Percentiles rank a stretch among this genome's conserved stretches.
These are phyloP conservation scores for Cavia aperea DNA, from an alignment of 2,113 vertebrate genomes.

Conservation along the genomic window DNA sequence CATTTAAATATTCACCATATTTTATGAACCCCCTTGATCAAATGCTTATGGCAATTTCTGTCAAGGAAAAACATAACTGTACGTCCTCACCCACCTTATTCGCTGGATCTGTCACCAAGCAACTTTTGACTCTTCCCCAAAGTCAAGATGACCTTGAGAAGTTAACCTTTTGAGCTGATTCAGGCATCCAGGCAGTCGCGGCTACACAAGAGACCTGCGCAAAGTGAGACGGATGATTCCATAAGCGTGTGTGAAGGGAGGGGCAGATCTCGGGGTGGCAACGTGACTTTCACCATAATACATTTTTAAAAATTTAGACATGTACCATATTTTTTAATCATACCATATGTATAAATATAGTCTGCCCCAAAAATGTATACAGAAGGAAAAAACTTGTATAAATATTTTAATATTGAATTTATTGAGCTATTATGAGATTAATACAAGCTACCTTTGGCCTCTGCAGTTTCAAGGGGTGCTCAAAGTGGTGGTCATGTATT, in stretches of 20 bases:
- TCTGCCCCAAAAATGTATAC: background rate
- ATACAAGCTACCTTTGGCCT: background rate
- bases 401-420: background rate
- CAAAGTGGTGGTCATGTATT: background rate
- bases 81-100: background rate
- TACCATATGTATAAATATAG: background rate
- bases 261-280: background rate
- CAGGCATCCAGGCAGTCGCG: background rate
- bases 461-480: background rate
- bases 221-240: background rate
- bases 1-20: background rate
- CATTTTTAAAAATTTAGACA: background rate
- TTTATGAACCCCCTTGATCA: background rate
- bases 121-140: background rate
- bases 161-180: background rate
- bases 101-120: background rate
- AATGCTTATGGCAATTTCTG: background rate
- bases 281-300: background rate
- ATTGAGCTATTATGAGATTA: background rate
- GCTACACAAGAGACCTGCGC: background rate
- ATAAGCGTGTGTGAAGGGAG: background rate
- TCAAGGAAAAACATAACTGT: background rate
- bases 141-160: background rate
- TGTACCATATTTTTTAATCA: background rate
- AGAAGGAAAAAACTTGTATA: background rate